Percentiles rank a stretch among this genome's conserved stretches.
phyloP scores from a whole-genome alignment of 2,797 vertebrate genomes.

The Oreochromis grahami region DNA sequence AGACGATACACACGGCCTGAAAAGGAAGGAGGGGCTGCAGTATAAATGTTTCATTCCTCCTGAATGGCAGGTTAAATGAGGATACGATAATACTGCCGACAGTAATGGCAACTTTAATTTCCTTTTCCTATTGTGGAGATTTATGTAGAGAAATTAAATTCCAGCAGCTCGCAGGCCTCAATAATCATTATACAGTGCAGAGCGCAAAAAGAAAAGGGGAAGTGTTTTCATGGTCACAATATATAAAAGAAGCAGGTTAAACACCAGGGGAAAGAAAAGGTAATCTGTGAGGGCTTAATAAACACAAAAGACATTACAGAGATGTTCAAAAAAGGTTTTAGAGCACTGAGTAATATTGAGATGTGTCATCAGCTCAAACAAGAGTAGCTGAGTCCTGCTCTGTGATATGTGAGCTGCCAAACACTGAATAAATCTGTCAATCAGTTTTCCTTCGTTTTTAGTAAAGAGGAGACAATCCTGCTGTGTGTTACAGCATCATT shows the following conservation, averaged over 20 bases:
- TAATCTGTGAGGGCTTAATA: slow-evolving; percentile 48
- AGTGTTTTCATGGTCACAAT: slow-evolving; percentile 66
- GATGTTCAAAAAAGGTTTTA: slow-evolving; percentile 40
- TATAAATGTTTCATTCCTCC: slow-evolving; percentile 77
- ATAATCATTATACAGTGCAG: slow-evolving; percentile 60
- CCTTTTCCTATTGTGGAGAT: slow-evolving; percentile 81
- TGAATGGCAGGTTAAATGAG: slow-evolving; percentile 84
- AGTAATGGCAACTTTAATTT: slow-evolving; percentile 84
- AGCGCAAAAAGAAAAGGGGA: slow-evolving; percentile 31
- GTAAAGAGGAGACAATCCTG: background rate
- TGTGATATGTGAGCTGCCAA: background rate
- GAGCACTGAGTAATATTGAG: slow-evolving; percentile 20
- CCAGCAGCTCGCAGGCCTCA: slow-evolving; percentile 71
- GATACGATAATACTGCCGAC: slow-evolving; percentile 77
- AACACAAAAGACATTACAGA: slow-evolving; percentile 58
- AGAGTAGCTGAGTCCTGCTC: background rate
- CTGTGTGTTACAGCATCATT: background rate
- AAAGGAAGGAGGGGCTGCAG: slow-evolving; percentile 26
- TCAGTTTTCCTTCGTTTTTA: background rate
- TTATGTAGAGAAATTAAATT: slow-evolving; percentile 82
- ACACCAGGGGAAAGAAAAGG: slow-evolving; percentile 40
- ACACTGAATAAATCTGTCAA: background rate
- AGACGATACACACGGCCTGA: slow-evolving; percentile 1
- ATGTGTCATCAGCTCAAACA: slow-evolving; percentile 14
- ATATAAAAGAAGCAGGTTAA: slow-evolving; percentile 63